These are phyloP conservation scores for Lasius platythorax DNA, from an alignment of 2,888 invertebrate genomes.

Conservation along the genomic window DNA sequence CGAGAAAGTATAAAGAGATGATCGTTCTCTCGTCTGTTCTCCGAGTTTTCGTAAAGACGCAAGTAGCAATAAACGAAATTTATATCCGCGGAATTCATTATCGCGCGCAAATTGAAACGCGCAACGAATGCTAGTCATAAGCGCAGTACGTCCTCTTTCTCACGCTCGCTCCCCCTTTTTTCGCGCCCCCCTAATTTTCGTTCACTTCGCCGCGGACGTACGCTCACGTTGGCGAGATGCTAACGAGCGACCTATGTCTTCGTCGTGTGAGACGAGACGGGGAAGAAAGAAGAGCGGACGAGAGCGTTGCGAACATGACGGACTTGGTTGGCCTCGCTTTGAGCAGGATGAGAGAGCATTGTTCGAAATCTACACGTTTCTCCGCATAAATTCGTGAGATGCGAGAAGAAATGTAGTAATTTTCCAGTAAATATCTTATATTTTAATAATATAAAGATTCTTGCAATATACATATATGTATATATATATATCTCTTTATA, in stretches of 20 bases:
- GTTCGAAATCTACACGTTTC: slow-evolving; percentile 10
- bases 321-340: neutral
- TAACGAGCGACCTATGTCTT: slow-evolving; percentile 63
- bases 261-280: slow-evolving; percentile 13
- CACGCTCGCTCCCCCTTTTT: slow-evolving; percentile 50
- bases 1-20: neutral
- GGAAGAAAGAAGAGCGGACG: slow-evolving; percentile 17
- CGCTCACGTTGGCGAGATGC: slow-evolving; percentile 55
- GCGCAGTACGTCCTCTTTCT: slow-evolving; percentile 73
- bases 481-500: too few relatives aligned
- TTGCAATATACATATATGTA: neutral
- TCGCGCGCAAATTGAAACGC: slow-evolving; percentile 22
- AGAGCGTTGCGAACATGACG: slow-evolving; percentile 42
- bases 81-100: slow-evolving; percentile 25
- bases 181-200: slow-evolving; percentile 36
- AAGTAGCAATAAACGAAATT: slow-evolving; percentile 23
- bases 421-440: slow-evolving; percentile 3
- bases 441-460: slow-evolving; percentile 9
- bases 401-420: neutral
- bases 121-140: slow-evolving; percentile 82
- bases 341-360: slow-evolving; percentile 18
- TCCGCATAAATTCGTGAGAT: neutral
- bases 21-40: slow-evolving; percentile 9
- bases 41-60: neutral
- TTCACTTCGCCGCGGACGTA: slow-evolving; percentile 47